Base-by-base conservation (phyloP, 2,797 vertebrate species). In the Chaunax sp. region DNA sequence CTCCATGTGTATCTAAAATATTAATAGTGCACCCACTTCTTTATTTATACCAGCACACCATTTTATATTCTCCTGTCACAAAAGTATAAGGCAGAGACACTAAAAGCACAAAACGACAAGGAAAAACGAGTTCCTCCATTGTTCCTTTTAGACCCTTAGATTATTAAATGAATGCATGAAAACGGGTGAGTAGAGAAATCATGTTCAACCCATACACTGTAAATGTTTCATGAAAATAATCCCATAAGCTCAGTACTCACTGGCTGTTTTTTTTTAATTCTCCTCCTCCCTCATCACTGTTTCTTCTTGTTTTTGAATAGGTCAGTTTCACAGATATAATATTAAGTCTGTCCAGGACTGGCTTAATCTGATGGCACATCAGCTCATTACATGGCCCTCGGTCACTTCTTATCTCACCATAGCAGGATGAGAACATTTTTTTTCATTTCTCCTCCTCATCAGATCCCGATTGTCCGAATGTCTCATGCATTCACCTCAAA, bases 331-430 rank as follows among this genome's bases (percentile, higher is more conserved):
- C n/a, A 68, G 44, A 64, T 6, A 8, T 0, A 12, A 35, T 62
- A 25, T 25, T 13, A 1, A 75, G 33, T 47, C 41, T 14, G 35
- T 30, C 1, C 22, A 61, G 40, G 47, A 20, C 33, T 1, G 23
- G n/a, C 41, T 65, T 76, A 72, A 67, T 80, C 55, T 2, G 22
- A 60, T 37, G 30, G n/a, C 50, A 2, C 75, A 72, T 73, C 78
- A 81, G 66, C 78, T 85, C 66, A 85, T 85, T 80, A 87, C 59
- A 61, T 43, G 64, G 55, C 50, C 50, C 47, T n/a, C 45, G 54
- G 83, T 77, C 30, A 2, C 57, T 22, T 47, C 77, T 88, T 87
- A 85, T 87, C 83, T 61, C 66, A 11, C 43, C 7, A 13, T 20
- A 33, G 54, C 81, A 82, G 70, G 62, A 73, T 41, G 26, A 58